phyloP scores from a whole-genome alignment of 2,113 vertebrate genomes.

The Speoplatyrhinus poulsoni region DNA sequence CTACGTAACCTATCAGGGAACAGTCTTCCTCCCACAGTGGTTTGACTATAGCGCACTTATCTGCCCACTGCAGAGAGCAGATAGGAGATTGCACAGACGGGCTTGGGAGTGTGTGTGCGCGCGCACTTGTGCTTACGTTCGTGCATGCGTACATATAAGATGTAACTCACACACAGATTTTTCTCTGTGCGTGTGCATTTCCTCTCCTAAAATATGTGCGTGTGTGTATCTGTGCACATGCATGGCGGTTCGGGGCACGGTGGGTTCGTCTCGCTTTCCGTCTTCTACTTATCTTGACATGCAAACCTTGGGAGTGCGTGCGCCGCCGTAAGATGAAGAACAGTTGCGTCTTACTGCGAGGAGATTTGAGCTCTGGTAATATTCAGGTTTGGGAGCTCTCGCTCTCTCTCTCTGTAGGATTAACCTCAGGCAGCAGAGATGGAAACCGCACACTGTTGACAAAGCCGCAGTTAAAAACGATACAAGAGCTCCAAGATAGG shows the following conservation, averaged over 20 bases:
- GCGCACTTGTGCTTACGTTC: not conserved
- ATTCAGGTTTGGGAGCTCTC: slow-evolving; percentile 67
- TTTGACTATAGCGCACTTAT: slow-evolving; percentile 70
- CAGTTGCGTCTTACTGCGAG: slow-evolving; percentile 65
- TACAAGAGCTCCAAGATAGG: slow-evolving; percentile 54
- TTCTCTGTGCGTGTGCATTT: too few species aligned
- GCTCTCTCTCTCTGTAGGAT: slow-evolving; percentile 66
- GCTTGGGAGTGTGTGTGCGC: slow-evolving; percentile 55
- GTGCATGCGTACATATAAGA: slow-evolving; percentile 31
- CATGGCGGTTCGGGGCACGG: slow-evolving; percentile 31
- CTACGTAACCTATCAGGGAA: slow-evolving; percentile 50
- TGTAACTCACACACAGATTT: not conserved
- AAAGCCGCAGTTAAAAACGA: slow-evolving; percentile 63
- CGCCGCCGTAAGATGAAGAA: slow-evolving; percentile 55
- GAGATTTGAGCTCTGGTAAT: slow-evolving; percentile 69
- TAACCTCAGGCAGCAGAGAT: slow-evolving; percentile 72
- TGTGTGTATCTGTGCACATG: not conserved
- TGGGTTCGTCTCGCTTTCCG: slow-evolving; percentile 64
- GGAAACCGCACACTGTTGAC: slow-evolving; percentile 63
- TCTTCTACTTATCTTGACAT: slow-evolving; percentile 75
- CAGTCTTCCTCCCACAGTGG: slow-evolving; percentile 67
- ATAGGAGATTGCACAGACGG: slow-evolving; percentile 68
- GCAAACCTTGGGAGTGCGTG: slow-evolving; percentile 71
- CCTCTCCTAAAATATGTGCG: not conserved
- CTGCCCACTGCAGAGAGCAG: slow-evolving; percentile 71